Evolutionary conservation across 2,888 invertebrate species (phyloP).

Genomic region (Ligdia adustata): DNA sequence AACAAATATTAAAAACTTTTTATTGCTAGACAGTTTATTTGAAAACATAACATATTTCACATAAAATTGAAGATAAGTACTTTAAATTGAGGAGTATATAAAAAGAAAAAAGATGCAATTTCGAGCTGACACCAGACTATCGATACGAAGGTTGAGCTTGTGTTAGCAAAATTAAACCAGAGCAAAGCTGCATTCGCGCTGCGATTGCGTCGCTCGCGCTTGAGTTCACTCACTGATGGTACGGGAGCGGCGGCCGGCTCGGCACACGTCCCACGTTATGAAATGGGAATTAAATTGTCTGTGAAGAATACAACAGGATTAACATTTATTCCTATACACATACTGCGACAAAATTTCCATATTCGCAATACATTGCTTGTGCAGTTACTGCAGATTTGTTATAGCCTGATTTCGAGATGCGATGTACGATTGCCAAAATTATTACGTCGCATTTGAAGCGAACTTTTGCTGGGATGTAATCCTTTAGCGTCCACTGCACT

Average conservation of each 20-base stretch:
- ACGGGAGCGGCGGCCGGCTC: slow-evolving; percentile 40
- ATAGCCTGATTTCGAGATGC: slow-evolving; percentile 24
- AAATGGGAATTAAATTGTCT: slow-evolving; percentile 75
- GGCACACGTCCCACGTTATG: slow-evolving; percentile 59
- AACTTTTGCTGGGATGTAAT: slow-evolving; percentile 38
- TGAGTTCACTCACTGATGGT: slow-evolving; percentile 51
- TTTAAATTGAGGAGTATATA: too few relatives aligned
- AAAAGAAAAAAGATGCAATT: too few relatives aligned
- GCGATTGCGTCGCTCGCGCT: slow-evolving; percentile 48
- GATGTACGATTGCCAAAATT: slow-evolving; percentile 36
- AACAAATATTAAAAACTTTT: too few relatives aligned
- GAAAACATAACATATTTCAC: too few relatives aligned
- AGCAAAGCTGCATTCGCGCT: slow-evolving; percentile 33
- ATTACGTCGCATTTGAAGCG: slow-evolving; percentile 12
- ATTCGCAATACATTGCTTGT: slow-evolving; percentile 40
- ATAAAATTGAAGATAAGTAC: too few relatives aligned
- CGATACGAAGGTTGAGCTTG: slow-evolving; percentile 14
- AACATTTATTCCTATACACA: slow-evolving; percentile 45
- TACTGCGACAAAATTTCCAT: slow-evolving; percentile 18
- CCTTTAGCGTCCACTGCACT: slow-evolving; percentile 49
- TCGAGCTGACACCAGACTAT: not conserved
- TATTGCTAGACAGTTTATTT: too few relatives aligned
- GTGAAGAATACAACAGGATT: slow-evolving; percentile 69
- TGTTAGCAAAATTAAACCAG: slow-evolving; percentile 19
- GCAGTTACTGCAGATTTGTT: slow-evolving; percentile 6